phyloP scores from a whole-genome alignment of 2,888 invertebrate species.

The Petrolisthes manimaculis region DNA sequence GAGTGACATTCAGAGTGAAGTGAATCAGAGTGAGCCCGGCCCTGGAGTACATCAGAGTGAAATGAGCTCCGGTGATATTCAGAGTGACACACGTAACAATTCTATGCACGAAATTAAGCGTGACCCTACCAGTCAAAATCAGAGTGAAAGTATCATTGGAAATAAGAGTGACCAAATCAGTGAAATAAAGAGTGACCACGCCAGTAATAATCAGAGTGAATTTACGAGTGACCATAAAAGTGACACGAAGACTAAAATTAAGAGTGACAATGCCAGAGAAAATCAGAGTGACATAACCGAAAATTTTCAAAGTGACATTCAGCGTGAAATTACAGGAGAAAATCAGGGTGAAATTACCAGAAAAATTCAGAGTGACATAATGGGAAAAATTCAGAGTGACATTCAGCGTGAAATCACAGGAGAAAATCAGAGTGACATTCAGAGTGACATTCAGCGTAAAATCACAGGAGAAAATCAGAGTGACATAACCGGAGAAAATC shows the following conservation, averaged over 20 bases:
- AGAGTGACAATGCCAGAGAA: background rate
- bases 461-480: background rate
- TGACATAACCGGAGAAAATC: background rate
- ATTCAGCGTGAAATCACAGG: background rate
- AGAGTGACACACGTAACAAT: background rate
- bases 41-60: background rate
- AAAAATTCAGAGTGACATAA: background rate
- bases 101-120: background rate
- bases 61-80: background rate
- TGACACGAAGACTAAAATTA: background rate
- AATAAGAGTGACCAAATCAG: background rate
- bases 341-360: background rate
- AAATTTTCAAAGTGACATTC: background rate
- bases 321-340: background rate
- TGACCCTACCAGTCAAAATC: background rate
- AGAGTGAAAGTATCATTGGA: background rate
- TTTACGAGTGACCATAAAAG: background rate
- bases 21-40: background rate
- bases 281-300: background rate
- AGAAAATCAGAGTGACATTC: background rate
- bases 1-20: background rate
- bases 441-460: background rate
- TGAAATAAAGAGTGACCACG: background rate
- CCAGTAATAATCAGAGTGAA: slow-evolving; percentile 6
- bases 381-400: background rate